These are phyloP conservation scores for Acanthosoma haemorrhoidale DNA, from an alignment of 2,888 invertebrate species.

Conservation along the genomic window DNA sequence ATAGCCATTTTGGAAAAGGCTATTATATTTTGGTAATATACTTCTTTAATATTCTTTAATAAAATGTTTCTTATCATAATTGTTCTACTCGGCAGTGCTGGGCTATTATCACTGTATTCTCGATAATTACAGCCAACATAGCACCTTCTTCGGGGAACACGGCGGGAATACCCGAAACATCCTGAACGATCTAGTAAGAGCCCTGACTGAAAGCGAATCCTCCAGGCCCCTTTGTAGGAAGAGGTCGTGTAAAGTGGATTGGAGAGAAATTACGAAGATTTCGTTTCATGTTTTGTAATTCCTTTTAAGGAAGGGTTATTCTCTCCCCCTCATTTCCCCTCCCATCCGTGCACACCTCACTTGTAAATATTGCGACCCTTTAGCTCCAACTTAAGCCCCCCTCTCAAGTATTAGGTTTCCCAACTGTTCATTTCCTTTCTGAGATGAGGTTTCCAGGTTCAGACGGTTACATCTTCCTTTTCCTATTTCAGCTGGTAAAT, in stretches of 20 bases:
- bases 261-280: not conserved
- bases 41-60: too few species aligned
- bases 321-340: too few species aligned
- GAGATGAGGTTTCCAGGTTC: not conserved
- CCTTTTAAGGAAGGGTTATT: not conserved
- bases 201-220: not conserved
- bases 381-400: too few species aligned
- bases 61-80: too few species aligned
- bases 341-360: too few species aligned
- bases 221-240: not conserved
- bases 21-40: too few species aligned
- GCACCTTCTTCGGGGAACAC: too few species aligned
- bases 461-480: not conserved
- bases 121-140: too few species aligned
- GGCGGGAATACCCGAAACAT: too few species aligned
- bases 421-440: not conserved
- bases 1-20: too few species aligned
- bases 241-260: not conserved
- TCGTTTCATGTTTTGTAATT: not conserved
- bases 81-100: too few species aligned
- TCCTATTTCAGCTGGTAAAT: not conserved
- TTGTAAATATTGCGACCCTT: not conserved
- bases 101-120: too few species aligned
- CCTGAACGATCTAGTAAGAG: not conserved
- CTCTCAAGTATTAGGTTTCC: not conserved